Percentiles rank a stretch among this genome's conserved stretches.
Evolutionary conservation across 2,797 vertebrate genomes (phyloP).

Genomic region (Silurus lanzhouensis): DNA sequence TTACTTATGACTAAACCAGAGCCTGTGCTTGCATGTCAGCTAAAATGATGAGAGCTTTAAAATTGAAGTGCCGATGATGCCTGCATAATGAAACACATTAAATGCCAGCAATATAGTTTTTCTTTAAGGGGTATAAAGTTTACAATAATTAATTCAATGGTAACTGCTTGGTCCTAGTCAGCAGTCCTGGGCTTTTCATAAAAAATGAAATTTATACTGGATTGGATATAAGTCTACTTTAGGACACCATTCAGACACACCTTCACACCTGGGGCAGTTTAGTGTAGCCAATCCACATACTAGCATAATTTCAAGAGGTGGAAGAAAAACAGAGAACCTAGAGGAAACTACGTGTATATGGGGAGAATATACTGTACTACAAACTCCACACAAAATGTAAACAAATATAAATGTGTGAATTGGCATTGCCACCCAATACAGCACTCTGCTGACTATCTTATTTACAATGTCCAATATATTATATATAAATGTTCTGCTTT

Average conservation of each 20-base stretch:
- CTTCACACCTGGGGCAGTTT: background rate
- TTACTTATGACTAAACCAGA: background rate
- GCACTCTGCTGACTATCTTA: background rate
- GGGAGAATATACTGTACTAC: background rate
- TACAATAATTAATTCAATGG: background rate
- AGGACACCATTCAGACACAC: background rate
- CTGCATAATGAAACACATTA: background rate
- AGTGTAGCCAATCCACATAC: background rate
- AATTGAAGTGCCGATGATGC: background rate
- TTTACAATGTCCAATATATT: background rate
- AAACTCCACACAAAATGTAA: background rate
- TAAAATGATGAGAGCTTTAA: conserved; percentile 2
- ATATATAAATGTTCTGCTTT: background rate
- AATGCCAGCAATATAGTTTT: background rate
- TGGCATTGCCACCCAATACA: background rate
- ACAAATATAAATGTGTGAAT: background rate
- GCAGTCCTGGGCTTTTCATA: background rate
- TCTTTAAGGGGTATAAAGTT: background rate
- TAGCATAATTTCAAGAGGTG: background rate
- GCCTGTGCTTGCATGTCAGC: background rate
- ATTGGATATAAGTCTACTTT: background rate
- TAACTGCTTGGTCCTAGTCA: background rate
- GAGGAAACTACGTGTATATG: background rate
- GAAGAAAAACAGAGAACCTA: background rate
- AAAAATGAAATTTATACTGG: background rate